phyloP scores from a whole-genome alignment of 2,113 vertebrate species.

The Hemibagrus wyckioides region DNA sequence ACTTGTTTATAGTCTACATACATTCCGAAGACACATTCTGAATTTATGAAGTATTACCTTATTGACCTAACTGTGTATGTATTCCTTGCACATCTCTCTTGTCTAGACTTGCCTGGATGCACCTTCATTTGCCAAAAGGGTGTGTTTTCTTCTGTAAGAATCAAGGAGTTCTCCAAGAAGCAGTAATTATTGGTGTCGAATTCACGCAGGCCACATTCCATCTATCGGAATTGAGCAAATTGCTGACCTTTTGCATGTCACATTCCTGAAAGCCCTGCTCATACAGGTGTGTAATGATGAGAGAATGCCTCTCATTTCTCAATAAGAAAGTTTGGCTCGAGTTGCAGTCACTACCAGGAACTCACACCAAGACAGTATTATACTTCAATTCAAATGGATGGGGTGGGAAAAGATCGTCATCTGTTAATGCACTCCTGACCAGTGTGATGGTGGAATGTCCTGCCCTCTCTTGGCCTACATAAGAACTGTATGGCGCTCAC shows the following conservation, averaged over 20 bases:
- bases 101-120: constrained; percentile 43
- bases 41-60: constrained; percentile 28
- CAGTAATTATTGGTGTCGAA: constrained; percentile 39
- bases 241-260: constrained; percentile 24
- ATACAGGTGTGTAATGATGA: constrained; percentile 7
- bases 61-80: constrained; percentile 18
- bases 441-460: neutral
- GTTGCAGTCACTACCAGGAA: neutral
- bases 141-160: constrained; percentile 13
- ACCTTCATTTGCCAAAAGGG: constrained; percentile 33
- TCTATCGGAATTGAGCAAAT: constrained; percentile 14
- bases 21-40: neutral
- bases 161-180: constrained; percentile 21
- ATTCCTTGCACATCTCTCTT: constrained; percentile 37
- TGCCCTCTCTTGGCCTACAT: constrained; percentile 38
- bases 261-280: constrained; percentile 24
- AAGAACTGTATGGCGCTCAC: constrained; percentile 3
- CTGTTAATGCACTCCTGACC: neutral
- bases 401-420: neutral
- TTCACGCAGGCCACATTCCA: constrained; percentile 24
- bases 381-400: neutral
- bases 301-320: constrained; percentile 6
- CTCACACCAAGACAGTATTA: constrained; percentile 17
- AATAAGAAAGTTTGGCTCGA: neutral
- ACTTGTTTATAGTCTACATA: neutral